Evolutionary conservation across 1,140 invertebrate genomes (phyloP).

Genomic region (Dryas iulia): DNA sequence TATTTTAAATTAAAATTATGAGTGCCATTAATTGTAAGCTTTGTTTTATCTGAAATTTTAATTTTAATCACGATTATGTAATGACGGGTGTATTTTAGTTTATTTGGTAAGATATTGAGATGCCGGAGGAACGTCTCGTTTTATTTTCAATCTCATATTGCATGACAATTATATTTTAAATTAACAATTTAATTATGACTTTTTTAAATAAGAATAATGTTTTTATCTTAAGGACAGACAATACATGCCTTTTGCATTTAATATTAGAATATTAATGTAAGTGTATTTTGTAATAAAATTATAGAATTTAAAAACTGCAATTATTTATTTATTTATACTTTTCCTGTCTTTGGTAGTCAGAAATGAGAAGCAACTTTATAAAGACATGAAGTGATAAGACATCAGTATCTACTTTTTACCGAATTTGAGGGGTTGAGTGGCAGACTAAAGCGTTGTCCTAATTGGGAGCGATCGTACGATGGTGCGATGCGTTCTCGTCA

Average conservation of each 20-base stretch:
- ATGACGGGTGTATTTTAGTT: neutral
- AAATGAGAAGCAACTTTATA: too few species aligned
- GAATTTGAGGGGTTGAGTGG: too few species aligned
- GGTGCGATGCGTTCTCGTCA: too few species aligned
- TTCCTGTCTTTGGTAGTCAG: too few species aligned
- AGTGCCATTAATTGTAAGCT: conserved; percentile 11
- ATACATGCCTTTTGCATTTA: conserved; percentile 9
- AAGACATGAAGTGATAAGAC: too few species aligned
- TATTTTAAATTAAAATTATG: conserved; percentile 2
- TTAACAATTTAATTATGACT: conserved; percentile 5
- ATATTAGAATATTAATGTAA: conserved; percentile 22
- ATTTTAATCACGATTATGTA: conserved; percentile 9
- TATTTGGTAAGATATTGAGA: neutral
- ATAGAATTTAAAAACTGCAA: neutral
- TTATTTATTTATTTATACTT: too few species aligned
- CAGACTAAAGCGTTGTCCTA: too few species aligned
- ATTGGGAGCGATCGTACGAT: too few species aligned
- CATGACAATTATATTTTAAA: conserved; percentile 15
- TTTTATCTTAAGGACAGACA: neutral
- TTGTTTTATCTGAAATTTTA: neutral
- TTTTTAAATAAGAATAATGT: neutral
- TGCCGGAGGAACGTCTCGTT: conserved; percentile 6
- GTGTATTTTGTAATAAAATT: conserved; percentile 7
- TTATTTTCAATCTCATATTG: conserved; percentile 8
- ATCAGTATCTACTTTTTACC: too few species aligned